phyloP scores from a whole-genome alignment of 2,797 vertebrate species.

The Coccyzus lansbergi region DNA sequence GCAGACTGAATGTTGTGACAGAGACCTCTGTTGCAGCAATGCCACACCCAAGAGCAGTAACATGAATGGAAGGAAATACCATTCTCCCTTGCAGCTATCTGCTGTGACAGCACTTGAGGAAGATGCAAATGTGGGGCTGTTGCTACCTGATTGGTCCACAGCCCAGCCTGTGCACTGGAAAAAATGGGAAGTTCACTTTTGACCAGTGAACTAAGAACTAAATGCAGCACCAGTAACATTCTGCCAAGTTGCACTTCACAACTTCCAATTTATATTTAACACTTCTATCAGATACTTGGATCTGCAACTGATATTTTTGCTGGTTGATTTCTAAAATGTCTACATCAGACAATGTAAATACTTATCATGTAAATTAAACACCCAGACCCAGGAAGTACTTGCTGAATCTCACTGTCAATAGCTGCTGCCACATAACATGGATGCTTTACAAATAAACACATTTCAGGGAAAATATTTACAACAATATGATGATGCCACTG shows the following conservation, averaged over 20 bases:
- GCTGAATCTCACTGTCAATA: background rate
- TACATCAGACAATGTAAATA: background rate
- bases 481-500: background rate
- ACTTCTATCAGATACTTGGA: background rate
- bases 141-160: background rate
- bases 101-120: background rate
- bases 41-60: background rate
- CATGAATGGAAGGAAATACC: background rate
- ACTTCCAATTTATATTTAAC: background rate
- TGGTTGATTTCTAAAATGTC: background rate
- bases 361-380: background rate
- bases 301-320: background rate
- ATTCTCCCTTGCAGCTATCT: background rate
- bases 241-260: background rate
- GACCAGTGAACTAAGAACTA: background rate
- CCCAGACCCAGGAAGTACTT: background rate
- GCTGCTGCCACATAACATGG: background rate
- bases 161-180: background rate
- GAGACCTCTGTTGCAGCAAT: background rate
- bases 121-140: background rate
- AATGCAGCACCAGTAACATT: background rate
- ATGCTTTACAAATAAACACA: background rate
- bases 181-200: background rate
- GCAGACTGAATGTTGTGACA: background rate
- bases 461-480: background rate